Evolutionary conservation across 2,797 vertebrate species (phyloP).

Genomic region (Myotis pilosus): DNA sequence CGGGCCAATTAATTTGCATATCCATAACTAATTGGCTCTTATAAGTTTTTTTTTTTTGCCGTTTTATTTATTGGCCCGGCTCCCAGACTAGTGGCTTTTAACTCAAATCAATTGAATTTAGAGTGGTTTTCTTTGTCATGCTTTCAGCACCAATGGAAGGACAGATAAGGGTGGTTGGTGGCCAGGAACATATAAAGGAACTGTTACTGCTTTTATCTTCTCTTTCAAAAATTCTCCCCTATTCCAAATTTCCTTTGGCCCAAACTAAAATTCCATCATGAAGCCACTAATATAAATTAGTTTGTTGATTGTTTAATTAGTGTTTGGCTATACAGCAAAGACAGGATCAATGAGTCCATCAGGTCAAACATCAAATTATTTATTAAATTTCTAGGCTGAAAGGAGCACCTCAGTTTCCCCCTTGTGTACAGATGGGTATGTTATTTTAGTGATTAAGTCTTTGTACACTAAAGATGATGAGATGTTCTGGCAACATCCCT

Average conservation of each 20-base stretch:
- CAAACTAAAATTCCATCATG: conserved; percentile 10
- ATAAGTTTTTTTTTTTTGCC: conserved; percentile 68
- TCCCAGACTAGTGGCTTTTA: conserved; percentile 65
- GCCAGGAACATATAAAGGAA: not conserved
- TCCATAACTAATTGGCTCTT: conserved; percentile 74
- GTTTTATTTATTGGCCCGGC: conserved; percentile 72
- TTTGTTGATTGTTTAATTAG: not conserved
- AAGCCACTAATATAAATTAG: not conserved
- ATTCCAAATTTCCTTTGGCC: not conserved
- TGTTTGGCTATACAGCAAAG: conserved; percentile 15
- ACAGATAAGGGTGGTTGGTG: not conserved
- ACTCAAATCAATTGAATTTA: conserved; percentile 52
- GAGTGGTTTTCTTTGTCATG: conserved; percentile 42
- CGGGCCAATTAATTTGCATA: conserved; percentile 73
- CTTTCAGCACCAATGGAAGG: conserved; percentile 28
- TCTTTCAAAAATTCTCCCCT: not conserved
- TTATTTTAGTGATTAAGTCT: conserved; percentile 9
- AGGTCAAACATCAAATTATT: not conserved
- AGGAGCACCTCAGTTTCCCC: not conserved
- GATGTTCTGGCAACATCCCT: too few relatives aligned
- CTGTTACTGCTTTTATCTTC: not conserved
- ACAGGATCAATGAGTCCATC: not conserved
- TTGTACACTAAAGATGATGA: not conserved
- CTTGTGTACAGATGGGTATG: not conserved
- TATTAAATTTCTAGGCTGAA: not conserved